Evolutionary conservation across 2,113 vertebrate species (phyloP).

Genomic region (Nycticorax nycticorax): DNA sequence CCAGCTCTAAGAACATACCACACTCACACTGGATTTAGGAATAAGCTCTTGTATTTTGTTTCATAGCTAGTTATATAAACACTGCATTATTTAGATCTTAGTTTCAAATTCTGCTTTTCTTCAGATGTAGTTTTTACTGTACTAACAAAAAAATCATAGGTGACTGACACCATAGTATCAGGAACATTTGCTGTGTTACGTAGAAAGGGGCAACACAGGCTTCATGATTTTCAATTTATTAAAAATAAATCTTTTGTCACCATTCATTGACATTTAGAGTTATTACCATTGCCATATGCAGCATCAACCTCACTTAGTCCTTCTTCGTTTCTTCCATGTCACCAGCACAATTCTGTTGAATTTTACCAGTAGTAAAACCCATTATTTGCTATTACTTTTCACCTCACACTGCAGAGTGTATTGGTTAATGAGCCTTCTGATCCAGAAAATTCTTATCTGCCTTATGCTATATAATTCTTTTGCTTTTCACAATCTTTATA

Average conservation of each 20-base stretch:
- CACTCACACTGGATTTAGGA: background rate
- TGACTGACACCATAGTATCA: background rate
- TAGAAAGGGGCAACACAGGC: background rate
- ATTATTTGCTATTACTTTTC: background rate
- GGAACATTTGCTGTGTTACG: rapidly evolving
- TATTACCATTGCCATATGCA: background rate
- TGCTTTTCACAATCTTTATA: background rate
- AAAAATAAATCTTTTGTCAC: background rate
- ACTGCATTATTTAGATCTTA: background rate
- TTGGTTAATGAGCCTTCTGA: background rate
- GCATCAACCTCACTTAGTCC: background rate
- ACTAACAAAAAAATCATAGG: background rate
- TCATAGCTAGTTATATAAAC: background rate
- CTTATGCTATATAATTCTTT: background rate
- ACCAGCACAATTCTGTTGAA: rapidly evolving
- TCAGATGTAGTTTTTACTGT: background rate
- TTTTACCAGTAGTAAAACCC: background rate
- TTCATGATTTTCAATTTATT: background rate
- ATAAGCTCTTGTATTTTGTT: background rate
- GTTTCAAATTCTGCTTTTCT: background rate
- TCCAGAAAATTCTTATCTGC: background rate
- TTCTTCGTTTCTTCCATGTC: background rate
- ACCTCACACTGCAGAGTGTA: no score
- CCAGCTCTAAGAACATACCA: background rate
- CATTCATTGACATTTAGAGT: background rate